phyloP scores from a whole-genome alignment of 2,888 invertebrate genomes.

The Cremastinae sp. region DNA sequence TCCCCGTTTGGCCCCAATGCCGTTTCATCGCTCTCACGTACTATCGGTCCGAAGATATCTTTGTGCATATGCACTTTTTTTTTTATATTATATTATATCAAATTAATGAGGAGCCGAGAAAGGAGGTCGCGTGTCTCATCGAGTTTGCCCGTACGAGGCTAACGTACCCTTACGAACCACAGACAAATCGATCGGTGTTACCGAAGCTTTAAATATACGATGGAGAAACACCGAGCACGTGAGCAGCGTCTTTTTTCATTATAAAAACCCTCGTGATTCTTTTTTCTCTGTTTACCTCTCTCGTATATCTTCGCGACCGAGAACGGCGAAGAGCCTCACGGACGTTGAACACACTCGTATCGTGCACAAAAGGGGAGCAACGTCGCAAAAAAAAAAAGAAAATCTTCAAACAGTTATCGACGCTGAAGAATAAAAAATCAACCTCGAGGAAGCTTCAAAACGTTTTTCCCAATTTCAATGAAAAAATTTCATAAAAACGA shows the following conservation, averaged over 20 bases:
- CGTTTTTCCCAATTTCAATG: too few species aligned
- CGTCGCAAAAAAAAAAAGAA: too few species aligned
- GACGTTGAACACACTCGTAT: too few species aligned
- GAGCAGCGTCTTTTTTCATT: conserved; percentile 11
- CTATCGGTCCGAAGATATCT: neutral
- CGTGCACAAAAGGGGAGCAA: too few species aligned
- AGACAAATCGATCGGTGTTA: conserved; percentile 54
- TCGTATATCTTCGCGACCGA: neutral
- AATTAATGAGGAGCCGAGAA: conserved; percentile 24
- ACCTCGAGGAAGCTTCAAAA: too few species aligned
- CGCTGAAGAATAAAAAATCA: too few species aligned
- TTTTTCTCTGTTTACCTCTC: neutral
- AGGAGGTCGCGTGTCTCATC: conserved; percentile 55
- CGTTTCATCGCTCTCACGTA: too few species aligned
- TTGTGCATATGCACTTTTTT: neutral
- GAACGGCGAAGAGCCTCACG: neutral
- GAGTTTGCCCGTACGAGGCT: conserved; percentile 53
- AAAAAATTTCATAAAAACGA: too few species aligned
- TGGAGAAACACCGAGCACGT: conserved; percentile 52
- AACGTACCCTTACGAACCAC: conserved; percentile 52
- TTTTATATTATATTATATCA: conserved; percentile 1
- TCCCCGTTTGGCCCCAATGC: too few species aligned
- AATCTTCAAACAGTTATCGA: too few species aligned
- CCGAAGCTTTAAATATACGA: conserved; percentile 33
- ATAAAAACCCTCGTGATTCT: neutral